A percentile compares a stretch with the other conserved stretches of the same genome.
Conservation (phyloP, 2,113 vertebrate species). For the Phodopus roborovskii region DNA sequence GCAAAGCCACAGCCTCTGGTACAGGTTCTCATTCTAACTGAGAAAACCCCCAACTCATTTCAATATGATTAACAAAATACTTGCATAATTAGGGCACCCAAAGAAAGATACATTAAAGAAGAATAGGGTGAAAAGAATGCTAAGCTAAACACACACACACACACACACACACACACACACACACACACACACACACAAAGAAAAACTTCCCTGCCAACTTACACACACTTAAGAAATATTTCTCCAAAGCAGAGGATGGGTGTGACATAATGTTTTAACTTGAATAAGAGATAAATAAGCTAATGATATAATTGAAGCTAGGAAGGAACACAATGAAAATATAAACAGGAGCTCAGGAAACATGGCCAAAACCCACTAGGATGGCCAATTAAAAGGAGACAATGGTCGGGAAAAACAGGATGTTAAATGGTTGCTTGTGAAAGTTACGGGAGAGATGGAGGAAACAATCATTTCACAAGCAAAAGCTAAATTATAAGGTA, state of each 20-base stretch:
- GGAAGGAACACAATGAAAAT: not conserved
- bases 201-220: not conserved
- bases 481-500: not conserved
- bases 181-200: not conserved
- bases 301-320: not conserved
- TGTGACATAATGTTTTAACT: not conserved
- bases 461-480: not conserved
- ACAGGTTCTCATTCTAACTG: not conserved
- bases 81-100: not conserved
- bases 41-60: not conserved
- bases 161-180: not conserved
- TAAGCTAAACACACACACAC: not conserved
- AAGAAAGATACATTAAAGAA: not conserved
- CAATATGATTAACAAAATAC: not conserved
- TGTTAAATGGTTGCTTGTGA: not conserved
- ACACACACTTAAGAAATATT: not conserved
- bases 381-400: not conserved
- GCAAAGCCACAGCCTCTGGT: not conserved
- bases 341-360: not conserved
- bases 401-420: not conserved
- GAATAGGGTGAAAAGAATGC: not conserved
- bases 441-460: not conserved
- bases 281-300: not conserved
- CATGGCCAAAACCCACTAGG: not conserved
- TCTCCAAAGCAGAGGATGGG: not conserved